Base-by-base conservation (phyloP, 2,113 vertebrate genomes). In the Melanocharis versteri region DNA sequence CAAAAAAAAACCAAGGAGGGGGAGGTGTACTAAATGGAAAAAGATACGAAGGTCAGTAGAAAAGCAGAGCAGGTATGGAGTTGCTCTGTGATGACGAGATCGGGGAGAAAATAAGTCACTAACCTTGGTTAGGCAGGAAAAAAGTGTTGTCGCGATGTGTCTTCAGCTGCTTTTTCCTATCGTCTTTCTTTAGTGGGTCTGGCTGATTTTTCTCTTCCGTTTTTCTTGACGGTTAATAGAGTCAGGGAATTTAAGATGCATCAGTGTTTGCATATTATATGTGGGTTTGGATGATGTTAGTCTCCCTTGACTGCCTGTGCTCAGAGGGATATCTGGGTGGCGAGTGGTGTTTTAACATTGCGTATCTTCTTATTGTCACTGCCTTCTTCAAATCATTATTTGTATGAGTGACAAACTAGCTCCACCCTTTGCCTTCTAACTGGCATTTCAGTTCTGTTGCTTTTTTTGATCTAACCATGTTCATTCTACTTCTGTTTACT, bases 401-500 rank as follows among this genome's bases (percentile, higher is more conserved):
- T 92, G 88, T 95, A 83, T 94, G 79, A 96, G 92, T 90, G 95
- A 97, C 95, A 94, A 95, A 94, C 66, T 85, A 94, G 96, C 96
- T 95, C 95, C 96, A 94, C 95, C 77, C 94, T 97, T 96, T 95
- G 95, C 90, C 96, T 95, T 95, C 94, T 97, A 95, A 97, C 85
- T 95, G 95, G 96, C 96, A 61, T 97, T 95, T 97, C 96, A 95
- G 85, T 97, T 96, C 94, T 97, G 95, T 97, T 95, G 96, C 94
- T 95, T 97, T 97, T 97, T 94, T 95, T 95, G 94, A 96, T 97
- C 96, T 97, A 97, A 97, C 96, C 95, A 97, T 97, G 95, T 97
- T 97, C 95, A 96, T 97, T 96, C 96, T 97, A 97, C 95, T 97
- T 97, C 96, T 96, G 90, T 97, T 97, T 97, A 95, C 95, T 97